A percentile compares a stretch with the other conserved stretches of the same genome.
Conservation (phyloP, 2,888 invertebrate species). For the Sipha maydis region DNA sequence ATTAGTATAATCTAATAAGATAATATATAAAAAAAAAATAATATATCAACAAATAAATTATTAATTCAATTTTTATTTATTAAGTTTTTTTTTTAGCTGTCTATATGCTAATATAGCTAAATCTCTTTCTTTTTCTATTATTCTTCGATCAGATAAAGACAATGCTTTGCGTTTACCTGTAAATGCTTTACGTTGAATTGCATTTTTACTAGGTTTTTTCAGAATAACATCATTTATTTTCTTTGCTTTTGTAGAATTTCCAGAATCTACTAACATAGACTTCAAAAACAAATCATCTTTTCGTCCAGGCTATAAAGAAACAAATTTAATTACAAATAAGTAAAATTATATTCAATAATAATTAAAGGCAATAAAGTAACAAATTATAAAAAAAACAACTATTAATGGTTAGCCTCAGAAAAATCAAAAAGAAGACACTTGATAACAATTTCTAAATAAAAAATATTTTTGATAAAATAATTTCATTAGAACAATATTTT, state of each 20-base stretch:
- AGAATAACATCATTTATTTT: constrained; percentile 51
- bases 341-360: neutral
- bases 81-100: constrained; percentile 64
- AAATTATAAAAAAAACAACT: neutral
- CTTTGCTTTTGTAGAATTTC: constrained; percentile 42
- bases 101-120: constrained; percentile 74
- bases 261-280: constrained; percentile 67
- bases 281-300: constrained; percentile 74
- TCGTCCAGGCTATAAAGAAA: constrained; percentile 72
- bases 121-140: constrained; percentile 73
- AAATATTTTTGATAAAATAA: too few relatives aligned
- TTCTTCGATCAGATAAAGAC: constrained; percentile 71
- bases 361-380: neutral
- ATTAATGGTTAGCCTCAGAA: too few relatives aligned
- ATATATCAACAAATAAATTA: neutral
- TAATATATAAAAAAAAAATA: too few relatives aligned
- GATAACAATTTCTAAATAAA: too few relatives aligned
- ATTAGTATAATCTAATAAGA: too few relatives aligned
- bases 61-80: constrained; percentile 32
- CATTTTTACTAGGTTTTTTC: constrained; percentile 64
- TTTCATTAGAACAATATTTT: too few relatives aligned
- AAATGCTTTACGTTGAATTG: constrained; percentile 64
- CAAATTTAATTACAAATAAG: constrained; percentile 49
- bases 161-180: constrained; percentile 74
- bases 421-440: too few relatives aligned